These are phyloP conservation scores for Limenitis camilla DNA, from an alignment of 2,888 invertebrate species.

Conservation along the genomic window DNA sequence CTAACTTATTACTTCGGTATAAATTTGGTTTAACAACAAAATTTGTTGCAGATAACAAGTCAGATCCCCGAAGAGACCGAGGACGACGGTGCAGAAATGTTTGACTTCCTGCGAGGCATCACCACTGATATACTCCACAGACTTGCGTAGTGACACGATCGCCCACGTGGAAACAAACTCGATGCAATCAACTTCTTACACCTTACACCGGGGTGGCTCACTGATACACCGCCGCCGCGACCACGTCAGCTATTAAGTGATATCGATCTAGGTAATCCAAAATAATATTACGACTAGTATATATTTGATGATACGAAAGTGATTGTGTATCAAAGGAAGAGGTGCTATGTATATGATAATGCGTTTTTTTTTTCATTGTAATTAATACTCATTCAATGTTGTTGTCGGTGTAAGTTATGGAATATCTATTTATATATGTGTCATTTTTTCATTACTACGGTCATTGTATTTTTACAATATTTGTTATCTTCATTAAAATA, in stretches of 20 bases:
- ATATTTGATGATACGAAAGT: constrained; percentile 24
- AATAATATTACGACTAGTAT: constrained; percentile 16
- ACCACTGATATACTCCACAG: constrained; percentile 60
- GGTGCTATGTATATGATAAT: constrained; percentile 24
- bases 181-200: constrained; percentile 5
- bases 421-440: not conserved
- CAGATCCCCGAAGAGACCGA: constrained; percentile 31
- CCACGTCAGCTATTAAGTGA: constrained; percentile 14
- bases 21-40: not conserved
- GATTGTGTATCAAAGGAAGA: constrained; percentile 19
- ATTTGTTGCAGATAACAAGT: constrained; percentile 32
- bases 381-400: constrained; percentile 10
- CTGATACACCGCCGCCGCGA: not conserved
- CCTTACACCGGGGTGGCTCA: constrained; percentile 1
- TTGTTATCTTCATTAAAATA: not conserved
- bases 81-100: constrained; percentile 49
- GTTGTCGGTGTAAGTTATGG: constrained; percentile 1
- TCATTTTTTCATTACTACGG: not conserved
- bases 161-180: not conserved
- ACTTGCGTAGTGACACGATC: constrained; percentile 38
- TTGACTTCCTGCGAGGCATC: constrained; percentile 59
- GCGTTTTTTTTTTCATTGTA: constrained; percentile 5
- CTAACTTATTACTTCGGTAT: not conserved
- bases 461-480: not conserved
- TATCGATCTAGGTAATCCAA: constrained; percentile 17